A percentile compares a stretch with the other conserved stretches of the same genome.
phyloP scores from a whole-genome alignment of 2,888 invertebrate species.

The Matsumyia berberina region DNA sequence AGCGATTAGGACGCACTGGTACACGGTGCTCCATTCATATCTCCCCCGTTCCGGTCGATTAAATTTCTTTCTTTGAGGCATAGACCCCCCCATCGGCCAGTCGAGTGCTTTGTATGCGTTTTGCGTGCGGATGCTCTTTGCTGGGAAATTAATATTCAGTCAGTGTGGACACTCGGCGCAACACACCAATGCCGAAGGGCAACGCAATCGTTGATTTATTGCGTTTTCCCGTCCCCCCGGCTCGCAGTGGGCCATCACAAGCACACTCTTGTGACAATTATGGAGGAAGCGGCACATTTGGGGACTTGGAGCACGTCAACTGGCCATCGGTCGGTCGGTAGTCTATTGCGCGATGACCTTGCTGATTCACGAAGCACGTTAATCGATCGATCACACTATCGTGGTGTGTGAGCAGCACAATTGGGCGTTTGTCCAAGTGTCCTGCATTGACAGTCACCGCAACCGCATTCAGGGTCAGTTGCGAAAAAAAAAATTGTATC shows the following conservation, averaged over 20 bases:
- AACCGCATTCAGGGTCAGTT: conserved; percentile 53
- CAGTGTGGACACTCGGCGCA: conserved; percentile 54
- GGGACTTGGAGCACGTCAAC: conserved; percentile 24
- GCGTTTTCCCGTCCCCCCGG: conserved; percentile 27
- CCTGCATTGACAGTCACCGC: not conserved
- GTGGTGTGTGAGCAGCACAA: conserved; percentile 12
- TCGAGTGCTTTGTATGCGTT: conserved; percentile 57
- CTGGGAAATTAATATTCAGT: conserved; percentile 66
- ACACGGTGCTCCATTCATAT: conserved; percentile 14
- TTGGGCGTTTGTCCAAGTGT: conserved; percentile 54
- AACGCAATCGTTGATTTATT: conserved; percentile 65
- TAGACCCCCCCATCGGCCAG: conserved; percentile 22
- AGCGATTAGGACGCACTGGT: conserved; percentile 24
- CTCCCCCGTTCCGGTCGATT: conserved; percentile 44
- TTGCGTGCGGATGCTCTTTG: conserved; percentile 54
- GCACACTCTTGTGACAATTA: not conserved
- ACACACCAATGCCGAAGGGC: conserved; percentile 49
- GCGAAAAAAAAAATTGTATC: conserved; percentile 26
- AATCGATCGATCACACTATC: conserved; percentile 37
- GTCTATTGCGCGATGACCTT: conserved; percentile 57
- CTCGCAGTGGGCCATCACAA: conserved; percentile 38
- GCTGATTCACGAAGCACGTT: conserved; percentile 43
- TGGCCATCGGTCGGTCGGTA: conserved; percentile 22
- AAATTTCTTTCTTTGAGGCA: conserved; percentile 22
- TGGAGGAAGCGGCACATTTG: conserved; percentile 54